A percentile compares a stretch with the other conserved stretches of the same genome.
These are phyloP conservation scores for Heliconius hermathena DNA, from an alignment of 1,140 invertebrate species.

Conservation along the genomic window DNA sequence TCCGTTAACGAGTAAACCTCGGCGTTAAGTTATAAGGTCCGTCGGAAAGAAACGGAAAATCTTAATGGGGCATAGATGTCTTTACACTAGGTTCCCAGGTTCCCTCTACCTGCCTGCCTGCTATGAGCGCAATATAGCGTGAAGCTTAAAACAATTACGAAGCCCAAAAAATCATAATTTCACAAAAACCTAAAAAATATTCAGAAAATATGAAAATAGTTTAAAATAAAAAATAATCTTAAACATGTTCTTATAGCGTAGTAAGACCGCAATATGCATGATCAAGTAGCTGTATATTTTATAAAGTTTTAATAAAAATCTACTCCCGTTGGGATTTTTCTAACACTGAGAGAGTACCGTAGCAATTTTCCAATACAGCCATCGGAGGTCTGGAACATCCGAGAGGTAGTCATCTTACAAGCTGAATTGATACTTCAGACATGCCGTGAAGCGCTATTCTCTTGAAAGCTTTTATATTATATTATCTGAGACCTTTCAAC, in stretches of 20 bases:
- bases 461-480: conserved; percentile 82
- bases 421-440: conserved; percentile 81
- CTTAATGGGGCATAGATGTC: no score
- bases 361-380: conserved; percentile 80
- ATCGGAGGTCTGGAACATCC: conserved; percentile 68
- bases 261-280: conserved; percentile 32
- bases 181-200: neutral
- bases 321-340: conserved; percentile 57
- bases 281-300: conserved; percentile 41
- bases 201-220: conserved; percentile 14
- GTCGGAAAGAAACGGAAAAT: no score
- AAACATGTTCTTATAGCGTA: conserved; percentile 15
- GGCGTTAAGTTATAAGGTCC: no score
- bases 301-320: conserved; percentile 77
- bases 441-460: conserved; percentile 75
- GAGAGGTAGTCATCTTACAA: conserved; percentile 77
- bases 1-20: no score
- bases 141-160: no score
- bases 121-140: no score
- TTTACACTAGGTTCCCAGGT: no score
- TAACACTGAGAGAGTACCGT: conserved; percentile 50
- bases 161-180: neutral
- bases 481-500: conserved; percentile 81
- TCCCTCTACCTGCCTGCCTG: no score
- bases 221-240: conserved; percentile 27